These are phyloP conservation scores for Trichopoda pennipes DNA, from an alignment of 2,888 invertebrate species.

Conservation along the genomic window DNA sequence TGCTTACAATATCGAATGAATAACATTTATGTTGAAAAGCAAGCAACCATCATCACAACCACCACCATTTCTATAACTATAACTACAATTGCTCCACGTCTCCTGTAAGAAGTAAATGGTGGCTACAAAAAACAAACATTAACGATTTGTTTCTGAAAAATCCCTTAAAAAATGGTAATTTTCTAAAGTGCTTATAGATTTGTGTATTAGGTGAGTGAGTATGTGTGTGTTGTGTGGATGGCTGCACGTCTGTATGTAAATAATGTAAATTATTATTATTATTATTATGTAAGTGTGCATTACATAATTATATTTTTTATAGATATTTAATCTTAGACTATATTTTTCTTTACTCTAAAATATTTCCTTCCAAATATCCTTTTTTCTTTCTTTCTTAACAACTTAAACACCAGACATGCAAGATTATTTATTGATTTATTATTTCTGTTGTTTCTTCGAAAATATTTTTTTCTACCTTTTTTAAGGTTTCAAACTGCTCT, in stretches of 20 bases:
- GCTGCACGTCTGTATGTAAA: conserved; percentile 42
- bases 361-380: conserved; percentile 14
- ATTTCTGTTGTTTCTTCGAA: not conserved
- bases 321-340: conserved; percentile 9
- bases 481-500: conserved; percentile 53
- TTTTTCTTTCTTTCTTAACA: not conserved
- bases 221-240: conserved; percentile 6
- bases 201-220: not conserved
- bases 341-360: conserved; percentile 24
- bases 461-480: conserved; percentile 2
- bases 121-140: conserved; percentile 16
- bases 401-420: conserved; percentile 36
- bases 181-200: conserved; percentile 52
- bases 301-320: conserved; percentile 48
- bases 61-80: not conserved
- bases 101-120: not conserved
- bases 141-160: conserved; percentile 40
- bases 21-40: not conserved
- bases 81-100: not conserved
- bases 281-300: conserved; percentile 41
- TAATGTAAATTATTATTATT: conserved; percentile 64
- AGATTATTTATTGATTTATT: conserved; percentile 30
- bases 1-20: not conserved
- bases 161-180: conserved; percentile 53
- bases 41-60: not conserved